Conservation (phyloP, 2,888 invertebrate genomes). For the Alentia gelatinosa region DNA sequence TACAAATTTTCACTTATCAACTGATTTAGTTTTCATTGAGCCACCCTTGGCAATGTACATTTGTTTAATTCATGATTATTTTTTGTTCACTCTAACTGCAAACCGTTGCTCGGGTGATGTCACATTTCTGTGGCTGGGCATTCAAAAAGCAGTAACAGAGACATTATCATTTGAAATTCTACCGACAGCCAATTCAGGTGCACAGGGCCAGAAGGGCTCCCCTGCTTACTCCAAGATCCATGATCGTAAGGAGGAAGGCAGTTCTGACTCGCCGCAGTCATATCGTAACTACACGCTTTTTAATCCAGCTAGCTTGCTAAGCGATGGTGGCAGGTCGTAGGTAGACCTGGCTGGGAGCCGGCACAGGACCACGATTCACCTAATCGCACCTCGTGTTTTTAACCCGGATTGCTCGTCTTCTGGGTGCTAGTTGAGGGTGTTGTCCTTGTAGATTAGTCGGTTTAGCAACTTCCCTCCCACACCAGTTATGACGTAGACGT, state of each 20-base stretch:
- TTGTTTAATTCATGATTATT: no score
- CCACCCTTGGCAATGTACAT: no score
- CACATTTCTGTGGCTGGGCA: no score
- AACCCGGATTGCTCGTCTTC: neutral
- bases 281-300: constrained; percentile 44
- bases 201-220: constrained; percentile 8
- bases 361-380: no score
- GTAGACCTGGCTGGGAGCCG: no score
- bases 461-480: neutral
- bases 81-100: no score
- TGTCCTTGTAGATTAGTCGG: neutral
- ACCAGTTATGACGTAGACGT: neutral
- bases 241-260: constrained; percentile 23
- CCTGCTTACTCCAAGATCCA: neutral
- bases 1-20: no score
- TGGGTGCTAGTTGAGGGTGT: neutral
- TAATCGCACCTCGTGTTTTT: neutral
- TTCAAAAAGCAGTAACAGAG: no score
- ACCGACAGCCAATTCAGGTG: neutral
- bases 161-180: neutral
- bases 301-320: constrained; percentile 35
- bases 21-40: no score
- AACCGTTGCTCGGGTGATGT: no score
- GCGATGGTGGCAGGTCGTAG: no score
- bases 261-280: neutral